Evolutionary conservation across 2,888 invertebrate genomes (phyloP).

Genomic region (Rotaria macrura): DNA sequence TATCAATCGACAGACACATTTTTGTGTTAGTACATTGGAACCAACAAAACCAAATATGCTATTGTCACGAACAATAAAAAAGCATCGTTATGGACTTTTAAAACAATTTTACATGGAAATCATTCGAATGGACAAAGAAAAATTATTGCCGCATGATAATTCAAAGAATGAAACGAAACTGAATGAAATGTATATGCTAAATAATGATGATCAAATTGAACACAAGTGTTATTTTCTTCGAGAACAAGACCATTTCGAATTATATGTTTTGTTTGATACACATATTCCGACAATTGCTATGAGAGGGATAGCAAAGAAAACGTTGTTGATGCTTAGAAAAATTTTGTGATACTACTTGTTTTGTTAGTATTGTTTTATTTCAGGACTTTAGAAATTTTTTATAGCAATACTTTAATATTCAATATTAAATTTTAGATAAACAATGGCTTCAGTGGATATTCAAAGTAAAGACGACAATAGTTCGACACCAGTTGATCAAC

Average conservation of each 20-base stretch:
- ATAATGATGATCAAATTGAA: neutral
- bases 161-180: neutral
- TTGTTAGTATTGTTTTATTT: neutral
- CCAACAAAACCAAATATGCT: neutral
- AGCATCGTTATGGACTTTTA: neutral
- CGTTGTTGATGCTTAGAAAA: neutral
- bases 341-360: neutral
- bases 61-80: neutral
- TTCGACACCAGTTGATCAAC: neutral
- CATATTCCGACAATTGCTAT: neutral
- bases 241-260: neutral
- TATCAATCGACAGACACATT: conserved; percentile 5
- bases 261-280: neutral
- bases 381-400: neutral
- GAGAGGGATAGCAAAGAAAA: neutral
- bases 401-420: neutral
- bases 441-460: neutral
- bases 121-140: neutral
- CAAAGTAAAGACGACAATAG: neutral
- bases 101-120: conserved; percentile 20
- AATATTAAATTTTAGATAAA: neutral
- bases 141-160: neutral
- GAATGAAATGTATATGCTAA: conserved; percentile 13
- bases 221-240: conserved; percentile 17
- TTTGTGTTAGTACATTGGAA: conserved; percentile 5